Conservation (phyloP, 2,797 vertebrate species). For the Tokudaia tokunoshimensis region DNA sequence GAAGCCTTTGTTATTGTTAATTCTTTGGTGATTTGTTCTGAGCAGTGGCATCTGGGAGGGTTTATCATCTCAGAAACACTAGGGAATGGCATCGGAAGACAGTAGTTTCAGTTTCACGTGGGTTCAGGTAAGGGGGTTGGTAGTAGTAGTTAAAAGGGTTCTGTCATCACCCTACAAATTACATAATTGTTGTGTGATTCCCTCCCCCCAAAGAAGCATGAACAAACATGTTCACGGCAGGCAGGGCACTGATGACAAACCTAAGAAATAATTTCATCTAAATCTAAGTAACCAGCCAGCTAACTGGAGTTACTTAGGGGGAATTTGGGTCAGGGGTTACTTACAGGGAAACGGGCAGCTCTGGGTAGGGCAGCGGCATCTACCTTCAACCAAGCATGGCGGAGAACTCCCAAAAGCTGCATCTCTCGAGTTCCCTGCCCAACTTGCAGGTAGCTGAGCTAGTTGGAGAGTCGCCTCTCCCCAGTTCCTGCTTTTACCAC, state of each 20-base stretch:
- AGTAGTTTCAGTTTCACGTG: constrained; percentile 23
- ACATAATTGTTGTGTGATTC: background rate
- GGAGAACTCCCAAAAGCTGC: no score
- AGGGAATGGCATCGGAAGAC: background rate
- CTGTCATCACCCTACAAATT: constrained; percentile 5
- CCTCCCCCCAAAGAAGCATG: background rate
- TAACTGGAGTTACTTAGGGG: background rate
- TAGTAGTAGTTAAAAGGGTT: background rate
- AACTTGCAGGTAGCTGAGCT: background rate
- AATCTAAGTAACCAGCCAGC: background rate
- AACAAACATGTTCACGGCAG: background rate
- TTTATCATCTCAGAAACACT: background rate
- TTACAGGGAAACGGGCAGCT: background rate
- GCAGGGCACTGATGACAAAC: background rate
- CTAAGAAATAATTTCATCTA: background rate
- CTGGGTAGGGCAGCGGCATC: background rate
- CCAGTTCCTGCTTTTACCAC: background rate
- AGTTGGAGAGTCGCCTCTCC: background rate
- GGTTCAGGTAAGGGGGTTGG: background rate
- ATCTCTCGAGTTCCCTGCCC: background rate
- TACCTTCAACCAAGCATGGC: no score
- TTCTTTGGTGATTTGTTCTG: background rate
- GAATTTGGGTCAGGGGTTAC: background rate
- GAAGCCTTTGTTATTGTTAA: background rate
- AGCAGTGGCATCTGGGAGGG: background rate